Evolutionary conservation across 2,113 vertebrate genomes (phyloP), one percentile per base, ranked within the genome.

Genomic region (Girardinichthys multiradiatus): DNA sequence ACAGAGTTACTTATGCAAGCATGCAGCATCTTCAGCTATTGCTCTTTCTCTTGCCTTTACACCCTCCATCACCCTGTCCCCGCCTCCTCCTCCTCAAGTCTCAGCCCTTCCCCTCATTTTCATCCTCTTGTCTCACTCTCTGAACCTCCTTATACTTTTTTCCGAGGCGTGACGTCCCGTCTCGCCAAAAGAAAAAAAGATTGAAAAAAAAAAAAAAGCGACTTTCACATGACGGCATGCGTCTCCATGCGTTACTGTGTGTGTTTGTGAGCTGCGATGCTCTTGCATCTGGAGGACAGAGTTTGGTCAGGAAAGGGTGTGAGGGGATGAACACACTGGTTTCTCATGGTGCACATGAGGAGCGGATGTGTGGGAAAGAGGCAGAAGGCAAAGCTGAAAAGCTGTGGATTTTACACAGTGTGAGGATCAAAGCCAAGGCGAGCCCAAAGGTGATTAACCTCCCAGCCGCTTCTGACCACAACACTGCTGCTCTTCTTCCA

Each of bases 331-430:
- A 71, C 1, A 66, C 71, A 68, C 60, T 74, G 59, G 74, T 72
- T 86, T 72, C 87, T 82, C 57, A 42, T 84, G 79, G 57, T 65
- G 70, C 69, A 72, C 54, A 31, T 64, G 67, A 77, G 71, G 48
- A 70, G 68, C 60, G 68, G 71, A 73, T n/a, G 19, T 45, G 51
- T 35, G 62, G 72, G 73, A 68, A 45, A 60, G 68, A 29, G 42
- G 74, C 29, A 30, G 63, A 14, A 39, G 80, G 45, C 77, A 73
- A 63, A 64, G 73, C 72, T 87, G 66, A 67, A 80, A 83, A 85
- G 82, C 80, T 84, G 87, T 91, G 89, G 88, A 87, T 87, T 90
- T 91, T 84, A 86, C 87, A 88, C 84, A 88, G 86, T 68, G 27
- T 26, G 76, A 83, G 85, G 85, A 91, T 90, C 85, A 87, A 91